Evolutionary conservation across 2,113 vertebrate species (phyloP).

Genomic region (Dicentrarchus labrax): DNA sequence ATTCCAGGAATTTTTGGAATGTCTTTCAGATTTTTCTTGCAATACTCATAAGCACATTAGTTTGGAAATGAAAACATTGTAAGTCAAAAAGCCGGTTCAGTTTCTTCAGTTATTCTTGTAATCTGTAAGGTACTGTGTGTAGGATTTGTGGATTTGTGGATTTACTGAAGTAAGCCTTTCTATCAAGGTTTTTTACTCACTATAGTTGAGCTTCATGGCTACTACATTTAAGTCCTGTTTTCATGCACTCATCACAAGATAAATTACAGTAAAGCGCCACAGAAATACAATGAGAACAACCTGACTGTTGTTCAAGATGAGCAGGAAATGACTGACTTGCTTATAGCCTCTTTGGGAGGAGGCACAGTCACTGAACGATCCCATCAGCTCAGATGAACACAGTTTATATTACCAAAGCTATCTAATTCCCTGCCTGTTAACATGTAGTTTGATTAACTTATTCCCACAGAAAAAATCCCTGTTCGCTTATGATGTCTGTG

Average conservation of each 20-base stretch:
- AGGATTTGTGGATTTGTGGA: neutral
- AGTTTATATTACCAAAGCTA: constrained; percentile 14
- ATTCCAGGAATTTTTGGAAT: neutral
- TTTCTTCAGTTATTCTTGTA: neutral
- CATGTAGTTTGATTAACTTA: constrained; percentile 27
- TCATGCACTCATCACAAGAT: neutral
- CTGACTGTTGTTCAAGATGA: neutral
- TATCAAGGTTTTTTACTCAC: neutral
- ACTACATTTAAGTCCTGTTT: neutral
- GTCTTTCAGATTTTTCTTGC: neutral
- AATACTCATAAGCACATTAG: neutral
- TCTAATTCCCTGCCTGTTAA: constrained; percentile 20
- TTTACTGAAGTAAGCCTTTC: neutral
- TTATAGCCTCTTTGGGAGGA: constrained; percentile 40
- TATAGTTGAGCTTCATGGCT: neutral
- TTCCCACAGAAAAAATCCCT: constrained; percentile 1
- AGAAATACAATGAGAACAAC: neutral
- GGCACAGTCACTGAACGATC: constrained; percentile 30
- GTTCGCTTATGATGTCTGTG: constrained; percentile 14
- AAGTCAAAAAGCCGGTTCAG: neutral
- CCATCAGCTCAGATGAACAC: constrained; percentile 36
- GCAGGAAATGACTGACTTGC: constrained; percentile 45
- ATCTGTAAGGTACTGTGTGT: neutral
- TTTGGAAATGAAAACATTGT: neutral
- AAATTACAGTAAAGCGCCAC: neutral